Conservation (phyloP, 2,888 invertebrate species). For the Polydrusus tereticollis region DNA sequence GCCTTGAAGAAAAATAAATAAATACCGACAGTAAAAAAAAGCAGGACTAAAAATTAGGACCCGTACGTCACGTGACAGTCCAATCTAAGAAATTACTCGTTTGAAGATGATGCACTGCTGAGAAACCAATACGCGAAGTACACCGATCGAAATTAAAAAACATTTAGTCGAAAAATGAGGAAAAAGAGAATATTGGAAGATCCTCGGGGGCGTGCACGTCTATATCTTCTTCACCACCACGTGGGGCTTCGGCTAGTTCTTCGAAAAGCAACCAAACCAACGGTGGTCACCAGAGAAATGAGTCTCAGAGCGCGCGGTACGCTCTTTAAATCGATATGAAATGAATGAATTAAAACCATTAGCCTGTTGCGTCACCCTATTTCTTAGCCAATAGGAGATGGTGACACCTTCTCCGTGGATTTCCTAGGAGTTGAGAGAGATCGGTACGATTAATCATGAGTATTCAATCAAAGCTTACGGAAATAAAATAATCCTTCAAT, state of each 20-base stretch:
- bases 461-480: no score
- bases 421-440: no score
- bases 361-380: slow-evolving; percentile 38
- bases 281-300: slow-evolving; percentile 40
- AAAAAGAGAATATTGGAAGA: not conserved
- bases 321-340: slow-evolving; percentile 41
- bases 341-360: slow-evolving; percentile 44
- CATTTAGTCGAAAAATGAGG: slow-evolving; percentile 45
- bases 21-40: slow-evolving; percentile 18
- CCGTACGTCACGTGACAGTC: slow-evolving; percentile 45
- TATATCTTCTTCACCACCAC: not conserved
- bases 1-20: not conserved
- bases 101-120: slow-evolving; percentile 18
- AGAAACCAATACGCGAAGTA: slow-evolving; percentile 19
- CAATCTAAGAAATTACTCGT: slow-evolving; percentile 28
- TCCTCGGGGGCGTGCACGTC: no score
- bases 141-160: slow-evolving; percentile 42
- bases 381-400: slow-evolving; percentile 29
- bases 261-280: not conserved
- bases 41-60: not conserved
- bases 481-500: no score
- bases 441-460: no score
- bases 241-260: slow-evolving; percentile 7
- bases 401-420: slow-evolving; percentile 7
- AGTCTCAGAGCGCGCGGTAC: slow-evolving; percentile 12